A percentile compares a stretch with the other conserved stretches of the same genome.
Evolutionary conservation across 2,888 invertebrate species (phyloP).

Genomic region (Cheilosia variabilis): DNA sequence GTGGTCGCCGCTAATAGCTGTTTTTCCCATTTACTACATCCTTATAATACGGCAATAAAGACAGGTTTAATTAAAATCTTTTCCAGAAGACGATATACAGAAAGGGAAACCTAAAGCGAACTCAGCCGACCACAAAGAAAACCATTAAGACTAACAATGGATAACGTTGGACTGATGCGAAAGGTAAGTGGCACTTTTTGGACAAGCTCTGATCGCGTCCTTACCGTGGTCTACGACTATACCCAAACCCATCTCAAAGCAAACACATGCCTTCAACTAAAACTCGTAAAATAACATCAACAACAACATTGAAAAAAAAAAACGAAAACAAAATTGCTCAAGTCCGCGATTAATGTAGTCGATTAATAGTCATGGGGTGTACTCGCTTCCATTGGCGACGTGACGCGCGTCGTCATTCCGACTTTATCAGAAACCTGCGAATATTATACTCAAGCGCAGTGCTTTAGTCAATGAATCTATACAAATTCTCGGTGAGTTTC

Average conservation of each 20-base stretch:
- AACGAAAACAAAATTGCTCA: constrained; percentile 16
- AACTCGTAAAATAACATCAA: not conserved
- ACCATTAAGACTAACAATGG: constrained; percentile 52
- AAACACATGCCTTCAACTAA: not conserved
- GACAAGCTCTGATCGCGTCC: constrained; percentile 15
- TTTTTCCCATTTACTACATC: constrained; percentile 2
- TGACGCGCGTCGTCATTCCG: constrained; percentile 51
- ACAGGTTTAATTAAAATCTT: constrained; percentile 22
- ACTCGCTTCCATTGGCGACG: constrained; percentile 45
- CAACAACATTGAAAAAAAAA: not conserved
- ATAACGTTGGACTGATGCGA: constrained; percentile 67
- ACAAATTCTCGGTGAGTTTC: constrained; percentile 10
- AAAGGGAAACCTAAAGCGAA: constrained; percentile 7
- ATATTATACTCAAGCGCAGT: constrained; percentile 10
- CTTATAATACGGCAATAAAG: constrained; percentile 24
- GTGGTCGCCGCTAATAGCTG: constrained; percentile 22
- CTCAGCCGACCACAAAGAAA: not conserved
- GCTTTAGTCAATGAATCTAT: constrained; percentile 42
- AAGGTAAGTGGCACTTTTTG: constrained; percentile 68
- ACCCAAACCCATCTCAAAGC: constrained; percentile 42
- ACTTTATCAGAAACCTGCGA: constrained; percentile 48
- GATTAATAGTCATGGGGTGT: constrained; percentile 63
- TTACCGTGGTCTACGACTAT: constrained; percentile 4
- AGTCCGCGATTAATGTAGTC: constrained; percentile 44
- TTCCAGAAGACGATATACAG: constrained; percentile 28